A percentile compares a stretch with the other conserved stretches of the same genome.
Conservation (phyloP, 1,140 invertebrate genomes). For the Nymphalis io region DNA sequence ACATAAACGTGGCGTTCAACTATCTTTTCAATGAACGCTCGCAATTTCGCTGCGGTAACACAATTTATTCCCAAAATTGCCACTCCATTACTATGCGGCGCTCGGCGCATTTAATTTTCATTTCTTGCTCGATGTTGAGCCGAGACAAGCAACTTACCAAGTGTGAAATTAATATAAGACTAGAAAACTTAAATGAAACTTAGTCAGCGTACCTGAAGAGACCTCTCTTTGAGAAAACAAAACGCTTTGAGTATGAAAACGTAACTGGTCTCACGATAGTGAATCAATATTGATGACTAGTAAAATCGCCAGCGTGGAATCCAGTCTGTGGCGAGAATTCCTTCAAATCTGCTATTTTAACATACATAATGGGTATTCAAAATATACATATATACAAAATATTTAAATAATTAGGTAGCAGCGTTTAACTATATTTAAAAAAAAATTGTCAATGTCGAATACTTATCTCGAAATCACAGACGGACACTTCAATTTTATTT, state of each 20-base stretch:
- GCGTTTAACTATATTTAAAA: no score
- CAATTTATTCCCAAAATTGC: constrained; percentile 47
- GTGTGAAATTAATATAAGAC: constrained; percentile 58
- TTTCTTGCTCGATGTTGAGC: constrained; percentile 31
- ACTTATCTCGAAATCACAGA: no score
- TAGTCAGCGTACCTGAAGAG: constrained; percentile 31
- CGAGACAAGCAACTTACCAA: constrained; percentile 47
- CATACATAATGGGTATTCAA: no score
- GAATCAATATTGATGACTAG: no score
- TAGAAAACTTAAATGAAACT: constrained; percentile 43
- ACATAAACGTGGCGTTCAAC: constrained; percentile 28
- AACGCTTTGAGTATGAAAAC: neutral
- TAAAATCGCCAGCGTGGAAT: no score
- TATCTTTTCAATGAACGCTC: constrained; percentile 33
- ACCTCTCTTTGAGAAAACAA: neutral
- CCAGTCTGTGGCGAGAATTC: no score
- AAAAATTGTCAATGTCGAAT: no score
- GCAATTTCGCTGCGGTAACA: constrained; percentile 40
- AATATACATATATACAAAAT: no score
- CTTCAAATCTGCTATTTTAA: no score
- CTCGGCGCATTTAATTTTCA: constrained; percentile 39
- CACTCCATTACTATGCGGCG: constrained; percentile 43
- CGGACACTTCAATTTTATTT: no score
- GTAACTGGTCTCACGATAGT: no score
- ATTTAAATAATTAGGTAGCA: no score